Conservation (phyloP, 2,888 invertebrate genomes). For the Drosophila anceps region DNA sequence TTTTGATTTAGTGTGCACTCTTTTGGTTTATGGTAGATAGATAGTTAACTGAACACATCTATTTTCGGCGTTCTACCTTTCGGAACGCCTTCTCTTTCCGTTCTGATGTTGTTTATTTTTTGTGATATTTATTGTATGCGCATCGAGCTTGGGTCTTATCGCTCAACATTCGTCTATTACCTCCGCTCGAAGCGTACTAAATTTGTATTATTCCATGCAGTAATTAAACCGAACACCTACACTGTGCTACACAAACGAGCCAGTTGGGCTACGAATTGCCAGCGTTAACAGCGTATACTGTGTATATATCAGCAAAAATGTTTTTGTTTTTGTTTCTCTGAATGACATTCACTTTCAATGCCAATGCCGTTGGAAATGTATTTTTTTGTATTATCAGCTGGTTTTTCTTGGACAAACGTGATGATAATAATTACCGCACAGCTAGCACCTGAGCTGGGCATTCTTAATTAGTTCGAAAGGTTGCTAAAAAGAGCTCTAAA, state of each 20-base stretch:
- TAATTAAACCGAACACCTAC: conserved; percentile 36
- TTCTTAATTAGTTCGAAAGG: not conserved
- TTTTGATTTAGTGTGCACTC: not conserved
- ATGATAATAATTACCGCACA: not conserved
- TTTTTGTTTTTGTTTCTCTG: not conserved
- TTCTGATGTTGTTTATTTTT: conserved; percentile 21
- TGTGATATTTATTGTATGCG: not conserved
- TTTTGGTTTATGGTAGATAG: conserved; percentile 1
- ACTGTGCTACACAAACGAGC: conserved; percentile 32
- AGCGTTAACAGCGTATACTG: conserved; percentile 13
- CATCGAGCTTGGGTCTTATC: conserved; percentile 33
- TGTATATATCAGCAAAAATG: conserved; percentile 18
- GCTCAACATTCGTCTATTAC: conserved; percentile 40
- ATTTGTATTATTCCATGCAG: conserved; percentile 29
- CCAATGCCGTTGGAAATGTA: not conserved
- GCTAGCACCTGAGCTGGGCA: not conserved
- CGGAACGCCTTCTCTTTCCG: conserved; percentile 44
- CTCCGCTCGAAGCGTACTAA: conserved; percentile 41
- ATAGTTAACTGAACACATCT: not conserved
- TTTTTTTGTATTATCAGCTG: conserved; percentile 48
- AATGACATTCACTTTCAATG: conserved; percentile 44
- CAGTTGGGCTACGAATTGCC: not conserved
- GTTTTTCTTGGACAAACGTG: conserved; percentile 25
- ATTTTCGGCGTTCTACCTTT: conserved; percentile 7
- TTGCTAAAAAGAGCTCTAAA: not conserved